Conservation (phyloP, 53 echinoderm and acorn worm species). For the Arbacia lixula region DNA sequence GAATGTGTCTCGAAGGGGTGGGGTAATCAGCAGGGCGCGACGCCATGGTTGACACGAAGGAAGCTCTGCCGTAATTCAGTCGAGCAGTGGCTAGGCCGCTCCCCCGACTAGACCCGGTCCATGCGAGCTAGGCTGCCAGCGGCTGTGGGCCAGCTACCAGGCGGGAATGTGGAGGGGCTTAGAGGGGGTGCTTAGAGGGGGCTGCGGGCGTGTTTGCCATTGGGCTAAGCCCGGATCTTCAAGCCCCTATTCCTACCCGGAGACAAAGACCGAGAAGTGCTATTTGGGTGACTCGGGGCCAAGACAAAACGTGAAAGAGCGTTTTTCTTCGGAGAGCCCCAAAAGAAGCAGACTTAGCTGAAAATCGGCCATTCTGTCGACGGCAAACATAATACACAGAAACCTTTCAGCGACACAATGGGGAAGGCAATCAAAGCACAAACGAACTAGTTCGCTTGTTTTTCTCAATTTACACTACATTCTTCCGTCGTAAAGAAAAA, state of each 20-base stretch:
- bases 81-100: no score
- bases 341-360: neutral
- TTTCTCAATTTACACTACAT: no score
- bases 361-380: conserved; percentile 15
- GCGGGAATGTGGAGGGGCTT: no score
- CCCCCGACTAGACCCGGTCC: no score
- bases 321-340: neutral
- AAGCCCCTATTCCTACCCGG: neutral
- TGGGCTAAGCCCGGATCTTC: conserved; percentile 53
- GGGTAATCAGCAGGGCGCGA: no score
- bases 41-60: no score
- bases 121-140: no score
- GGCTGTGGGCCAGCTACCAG: no score
- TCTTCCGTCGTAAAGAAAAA: no score
- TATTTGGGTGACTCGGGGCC: neutral
- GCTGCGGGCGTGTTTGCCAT: conserved; percentile 43
- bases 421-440: neutral
- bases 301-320: conserved; percentile 24
- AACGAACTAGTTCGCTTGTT: conserved; percentile 32
- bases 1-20: no score
- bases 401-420: conserved; percentile 6
- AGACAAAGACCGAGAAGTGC: conserved; percentile 8
- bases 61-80: no score
- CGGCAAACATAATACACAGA: conserved; percentile 36
- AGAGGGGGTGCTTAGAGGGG: conserved; percentile 3